Conservation (phyloP, 2,797 vertebrate genomes). For the Acipenser ruthenus region DNA sequence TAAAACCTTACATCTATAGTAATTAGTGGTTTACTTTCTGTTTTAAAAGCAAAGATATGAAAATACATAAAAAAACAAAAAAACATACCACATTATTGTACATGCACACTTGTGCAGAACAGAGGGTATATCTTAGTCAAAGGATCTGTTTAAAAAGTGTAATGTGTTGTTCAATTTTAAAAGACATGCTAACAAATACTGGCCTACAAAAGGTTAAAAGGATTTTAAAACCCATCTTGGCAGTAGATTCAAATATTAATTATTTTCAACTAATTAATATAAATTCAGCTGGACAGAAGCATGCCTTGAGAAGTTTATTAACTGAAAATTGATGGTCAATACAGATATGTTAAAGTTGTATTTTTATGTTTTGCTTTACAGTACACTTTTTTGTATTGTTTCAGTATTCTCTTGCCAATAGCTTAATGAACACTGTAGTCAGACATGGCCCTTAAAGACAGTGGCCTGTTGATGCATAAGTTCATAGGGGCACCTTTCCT, state of each 20-base stretch:
- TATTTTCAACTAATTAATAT: no score
- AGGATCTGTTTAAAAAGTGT: no score
- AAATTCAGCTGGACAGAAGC: no score
- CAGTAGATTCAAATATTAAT: no score
- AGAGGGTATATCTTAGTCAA: no score
- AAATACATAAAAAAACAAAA: conserved; percentile 1
- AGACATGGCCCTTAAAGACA: conserved; percentile 10
- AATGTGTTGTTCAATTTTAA: no score
- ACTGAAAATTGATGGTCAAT: neutral
- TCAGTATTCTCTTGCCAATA: neutral
- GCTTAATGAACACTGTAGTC: conserved; percentile 1
- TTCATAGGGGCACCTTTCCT: conserved; percentile 9
- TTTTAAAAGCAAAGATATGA: conserved; percentile 27
- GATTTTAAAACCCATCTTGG: no score
- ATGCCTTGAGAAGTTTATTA: neutral
- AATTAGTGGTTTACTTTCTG: conserved; percentile 35
- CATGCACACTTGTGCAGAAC: no score
- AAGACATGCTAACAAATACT: no score
- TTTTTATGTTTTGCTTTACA: neutral
- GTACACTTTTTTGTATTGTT: neutral
- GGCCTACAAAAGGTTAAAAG: no score
- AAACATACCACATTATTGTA: no score
- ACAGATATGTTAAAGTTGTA: neutral
- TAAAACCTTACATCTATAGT: conserved; percentile 25
- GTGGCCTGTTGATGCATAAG: conserved; percentile 17